phyloP scores from a whole-genome alignment of 2,888 invertebrate species.

The Sphaerophoria rueppellii region DNA sequence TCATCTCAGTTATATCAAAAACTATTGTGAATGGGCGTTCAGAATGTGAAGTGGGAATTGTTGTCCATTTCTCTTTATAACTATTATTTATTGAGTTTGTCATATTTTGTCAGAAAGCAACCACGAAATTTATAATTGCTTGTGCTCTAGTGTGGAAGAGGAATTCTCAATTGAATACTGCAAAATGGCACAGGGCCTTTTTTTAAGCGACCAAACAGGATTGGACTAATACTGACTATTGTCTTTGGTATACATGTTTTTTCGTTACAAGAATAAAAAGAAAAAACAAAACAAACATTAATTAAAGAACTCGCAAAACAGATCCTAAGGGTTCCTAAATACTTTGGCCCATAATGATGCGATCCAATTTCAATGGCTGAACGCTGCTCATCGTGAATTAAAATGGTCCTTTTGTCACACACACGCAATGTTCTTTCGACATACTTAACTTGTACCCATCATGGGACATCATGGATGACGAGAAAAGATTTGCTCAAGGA shows the following conservation, averaged over 20 bases:
- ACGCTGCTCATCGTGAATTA: background rate
- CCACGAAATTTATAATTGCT: slow-evolving; percentile 26
- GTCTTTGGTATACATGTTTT: background rate
- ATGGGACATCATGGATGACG: slow-evolving; percentile 8
- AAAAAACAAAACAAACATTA: slow-evolving; percentile 61
- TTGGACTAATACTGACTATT: no score
- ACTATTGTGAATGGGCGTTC: slow-evolving; percentile 36
- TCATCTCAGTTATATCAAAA: background rate
- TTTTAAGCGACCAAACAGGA: slow-evolving; percentile 44
- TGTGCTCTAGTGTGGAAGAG: background rate
- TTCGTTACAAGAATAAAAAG: slow-evolving; percentile 32
- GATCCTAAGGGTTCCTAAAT: slow-evolving; percentile 1
- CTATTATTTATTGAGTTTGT: slow-evolving; percentile 5
- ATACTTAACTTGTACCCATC: slow-evolving; percentile 44
- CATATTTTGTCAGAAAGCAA: slow-evolving; percentile 36
- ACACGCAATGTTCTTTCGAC: background rate
- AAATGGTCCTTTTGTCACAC: slow-evolving; percentile 50
- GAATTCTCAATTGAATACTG: slow-evolving; percentile 25
- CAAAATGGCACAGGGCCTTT: slow-evolving; percentile 9
- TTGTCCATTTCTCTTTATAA: background rate
- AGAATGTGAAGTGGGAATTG: slow-evolving; percentile 36
- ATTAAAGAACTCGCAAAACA: slow-evolving; percentile 46
- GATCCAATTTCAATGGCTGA: slow-evolving; percentile 63
- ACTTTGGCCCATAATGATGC: slow-evolving; percentile 33
- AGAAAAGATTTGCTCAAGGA: slow-evolving; percentile 40